phyloP scores from a whole-genome alignment of 2,113 vertebrate genomes.

The Dunckerocampus dactyliophorus region DNA sequence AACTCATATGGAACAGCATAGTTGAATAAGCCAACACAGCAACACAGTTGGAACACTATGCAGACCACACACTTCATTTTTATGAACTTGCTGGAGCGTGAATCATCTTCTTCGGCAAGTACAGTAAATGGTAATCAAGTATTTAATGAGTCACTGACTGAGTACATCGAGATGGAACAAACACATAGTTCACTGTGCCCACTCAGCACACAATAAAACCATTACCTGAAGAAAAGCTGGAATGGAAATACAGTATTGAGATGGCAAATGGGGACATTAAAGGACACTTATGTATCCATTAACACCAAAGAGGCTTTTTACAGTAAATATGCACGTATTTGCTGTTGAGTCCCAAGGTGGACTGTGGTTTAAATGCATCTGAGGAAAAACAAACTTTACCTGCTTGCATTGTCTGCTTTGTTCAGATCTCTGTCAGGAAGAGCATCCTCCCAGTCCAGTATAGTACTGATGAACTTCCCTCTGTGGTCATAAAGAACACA shows the following conservation, averaged over 20 bases:
- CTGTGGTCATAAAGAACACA: conserved; percentile 59
- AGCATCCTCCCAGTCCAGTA: conserved; percentile 96
- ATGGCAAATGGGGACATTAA: conserved; percentile 11
- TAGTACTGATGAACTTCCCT: conserved; percentile 89
- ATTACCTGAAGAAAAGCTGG: conserved; percentile 1
- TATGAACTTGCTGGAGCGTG: conserved; percentile 1
- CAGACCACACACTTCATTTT: not conserved
- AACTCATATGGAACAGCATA: too few species aligned
- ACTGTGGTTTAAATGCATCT: not conserved
- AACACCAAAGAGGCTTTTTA: conserved; percentile 11
- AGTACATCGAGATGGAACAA: conserved; percentile 4
- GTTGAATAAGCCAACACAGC: not conserved
- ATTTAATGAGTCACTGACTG: conserved; percentile 1
- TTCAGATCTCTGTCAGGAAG: conserved; percentile 86
- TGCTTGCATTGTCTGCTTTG: conserved; percentile 87
- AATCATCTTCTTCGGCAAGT: conserved; percentile 9
- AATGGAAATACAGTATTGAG: not conserved
- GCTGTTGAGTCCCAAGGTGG: too few species aligned
- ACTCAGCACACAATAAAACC: not conserved
- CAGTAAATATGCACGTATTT: conserved; percentile 5
- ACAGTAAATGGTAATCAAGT: conserved; percentile 7
- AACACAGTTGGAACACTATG: too few species aligned
- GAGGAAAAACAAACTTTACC: conserved; percentile 62
- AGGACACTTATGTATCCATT: not conserved
- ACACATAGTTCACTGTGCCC: conserved; percentile 4